Percentiles rank a stretch among this genome's conserved stretches.
phyloP scores from a whole-genome alignment of 2,113 vertebrate species.

The Hoplias malabaricus region DNA sequence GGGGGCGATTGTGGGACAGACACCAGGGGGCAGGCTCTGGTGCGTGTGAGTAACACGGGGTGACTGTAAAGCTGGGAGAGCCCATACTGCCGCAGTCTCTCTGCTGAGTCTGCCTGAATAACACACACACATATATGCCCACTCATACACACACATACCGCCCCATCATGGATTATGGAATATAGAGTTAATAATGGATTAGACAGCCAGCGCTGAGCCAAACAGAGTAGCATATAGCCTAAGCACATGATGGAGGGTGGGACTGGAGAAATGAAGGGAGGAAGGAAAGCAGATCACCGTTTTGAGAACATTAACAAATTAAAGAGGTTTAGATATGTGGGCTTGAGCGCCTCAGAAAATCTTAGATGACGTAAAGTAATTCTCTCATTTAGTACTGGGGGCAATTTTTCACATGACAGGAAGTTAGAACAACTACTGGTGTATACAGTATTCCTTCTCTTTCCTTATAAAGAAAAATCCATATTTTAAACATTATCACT shows the following conservation, averaged over 20 bases:
- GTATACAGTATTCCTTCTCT: no score
- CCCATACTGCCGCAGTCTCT: conserved; percentile 80
- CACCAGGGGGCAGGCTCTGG: conserved; percentile 78
- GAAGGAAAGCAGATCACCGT: background rate
- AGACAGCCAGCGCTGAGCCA: conserved; percentile 51
- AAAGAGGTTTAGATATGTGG: conserved; percentile 11
- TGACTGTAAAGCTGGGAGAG: conserved; percentile 82
- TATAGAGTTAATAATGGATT: conserved; percentile 52
- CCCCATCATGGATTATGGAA: conserved; percentile 21
- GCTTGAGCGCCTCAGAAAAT: background rate
- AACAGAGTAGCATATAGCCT: conserved; percentile 53
- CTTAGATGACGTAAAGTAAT: background rate
- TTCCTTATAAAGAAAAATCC: no score
- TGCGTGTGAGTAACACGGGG: conserved; percentile 81
- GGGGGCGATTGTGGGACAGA: conserved; percentile 64
- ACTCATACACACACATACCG: conserved; percentile 27
- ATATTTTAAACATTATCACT: no score
- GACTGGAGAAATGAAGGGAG: background rate
- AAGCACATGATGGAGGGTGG: background rate
- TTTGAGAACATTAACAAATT: conserved; percentile 1
- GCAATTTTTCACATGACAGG: background rate
- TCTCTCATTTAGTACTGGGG: background rate
- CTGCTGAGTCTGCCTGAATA: conserved; percentile 79
- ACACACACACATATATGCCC: conserved; percentile 20
- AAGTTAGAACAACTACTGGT: no score